Conservation (phyloP, 2,888 invertebrate genomes). For the Apeira syringaria region DNA sequence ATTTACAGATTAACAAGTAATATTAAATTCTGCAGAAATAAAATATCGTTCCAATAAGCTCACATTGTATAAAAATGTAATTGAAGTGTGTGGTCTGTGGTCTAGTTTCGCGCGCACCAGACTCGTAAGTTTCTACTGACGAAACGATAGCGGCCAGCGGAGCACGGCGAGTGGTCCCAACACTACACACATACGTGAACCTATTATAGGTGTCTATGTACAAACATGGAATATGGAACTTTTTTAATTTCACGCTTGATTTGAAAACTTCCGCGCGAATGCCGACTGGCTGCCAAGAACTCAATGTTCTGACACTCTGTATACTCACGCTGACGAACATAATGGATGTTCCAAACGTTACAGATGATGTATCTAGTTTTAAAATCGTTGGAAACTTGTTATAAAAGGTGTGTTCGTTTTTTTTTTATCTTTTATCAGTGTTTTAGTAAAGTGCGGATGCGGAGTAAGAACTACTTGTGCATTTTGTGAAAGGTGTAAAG, state of each 20-base stretch:
- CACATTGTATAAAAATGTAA: no score
- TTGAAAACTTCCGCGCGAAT: conserved; percentile 56
- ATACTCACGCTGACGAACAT: conserved; percentile 4
- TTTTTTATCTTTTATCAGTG: no score
- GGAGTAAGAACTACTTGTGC: no score
- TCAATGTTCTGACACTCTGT: conserved; percentile 41
- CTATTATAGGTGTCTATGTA: conserved; percentile 40
- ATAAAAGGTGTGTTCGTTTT: no score
- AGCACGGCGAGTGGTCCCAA: conserved; percentile 38
- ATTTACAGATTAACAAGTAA: no score
- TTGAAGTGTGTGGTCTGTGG: neutral
- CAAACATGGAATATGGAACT: conserved; percentile 58
- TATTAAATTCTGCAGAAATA: no score
- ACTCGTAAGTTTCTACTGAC: conserved; percentile 39
- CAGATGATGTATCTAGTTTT: no score
- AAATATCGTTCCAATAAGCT: no score
- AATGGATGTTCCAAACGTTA: no score
- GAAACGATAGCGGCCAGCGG: conserved; percentile 42
- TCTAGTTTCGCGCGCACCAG: conserved; percentile 25
- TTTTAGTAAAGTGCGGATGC: no score
- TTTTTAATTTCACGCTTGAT: conserved; percentile 80
- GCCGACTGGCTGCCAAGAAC: conserved; percentile 51
- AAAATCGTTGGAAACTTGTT: no score
- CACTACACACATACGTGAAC: conserved; percentile 46
- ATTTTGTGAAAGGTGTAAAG: no score